These are phyloP conservation scores for Tyrannus savana DNA, from an alignment of 2,113 vertebrate genomes.

Conservation along the genomic window DNA sequence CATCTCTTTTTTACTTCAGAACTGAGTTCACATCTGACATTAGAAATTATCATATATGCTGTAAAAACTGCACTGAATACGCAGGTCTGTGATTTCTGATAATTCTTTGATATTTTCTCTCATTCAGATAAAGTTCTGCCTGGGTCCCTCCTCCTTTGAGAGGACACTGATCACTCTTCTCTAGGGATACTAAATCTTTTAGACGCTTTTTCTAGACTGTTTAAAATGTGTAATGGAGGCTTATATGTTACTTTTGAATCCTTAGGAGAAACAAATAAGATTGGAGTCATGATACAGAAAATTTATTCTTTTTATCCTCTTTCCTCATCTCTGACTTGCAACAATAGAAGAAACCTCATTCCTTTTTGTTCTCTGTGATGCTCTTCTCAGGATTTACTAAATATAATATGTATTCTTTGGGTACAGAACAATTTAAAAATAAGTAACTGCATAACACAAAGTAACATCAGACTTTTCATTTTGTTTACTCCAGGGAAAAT, in stretches of 20 bases:
- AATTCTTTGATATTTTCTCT: neutral
- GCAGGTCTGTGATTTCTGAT: neutral
- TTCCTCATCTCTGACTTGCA: neutral
- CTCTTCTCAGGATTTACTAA: neutral
- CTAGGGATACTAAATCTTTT: neutral
- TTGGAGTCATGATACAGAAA: neutral
- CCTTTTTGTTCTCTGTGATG: neutral
- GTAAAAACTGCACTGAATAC: neutral
- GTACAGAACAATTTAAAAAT: neutral
- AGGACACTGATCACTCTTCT: neutral
- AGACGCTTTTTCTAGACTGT: neutral
- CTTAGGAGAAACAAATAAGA: neutral
- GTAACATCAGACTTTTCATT: neutral
- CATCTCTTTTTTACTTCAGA: neutral
- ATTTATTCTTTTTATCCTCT: neutral
- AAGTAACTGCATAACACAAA: neutral
- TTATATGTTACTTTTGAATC: neutral
- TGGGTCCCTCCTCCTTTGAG: neutral
- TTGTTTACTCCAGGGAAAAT: conserved; percentile 83
- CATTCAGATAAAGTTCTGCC: neutral
- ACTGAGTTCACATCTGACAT: neutral
- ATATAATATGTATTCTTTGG: neutral
- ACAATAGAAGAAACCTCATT: neutral
- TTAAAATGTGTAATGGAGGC: neutral
- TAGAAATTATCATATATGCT: rapidly evolving